Evolutionary conservation across 2,113 vertebrate species (phyloP).

Genomic region (Bostrychus sinensis): DNA sequence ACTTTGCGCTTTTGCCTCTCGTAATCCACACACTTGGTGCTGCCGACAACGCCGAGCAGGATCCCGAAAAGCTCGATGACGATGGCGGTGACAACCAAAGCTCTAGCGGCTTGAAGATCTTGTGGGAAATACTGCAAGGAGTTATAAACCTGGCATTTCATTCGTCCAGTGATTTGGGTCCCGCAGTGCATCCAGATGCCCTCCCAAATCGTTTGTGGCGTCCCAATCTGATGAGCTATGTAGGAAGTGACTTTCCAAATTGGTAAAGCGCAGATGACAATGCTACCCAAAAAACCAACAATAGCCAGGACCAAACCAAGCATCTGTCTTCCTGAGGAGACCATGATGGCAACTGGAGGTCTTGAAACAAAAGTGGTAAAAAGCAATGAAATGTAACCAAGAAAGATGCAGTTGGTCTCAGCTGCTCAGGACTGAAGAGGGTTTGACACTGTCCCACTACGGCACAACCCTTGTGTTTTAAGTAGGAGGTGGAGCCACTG

Average conservation of each 20-base stretch:
- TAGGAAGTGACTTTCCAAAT: conserved; percentile 88
- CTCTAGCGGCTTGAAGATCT: conserved; percentile 77
- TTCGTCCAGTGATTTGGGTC: conserved; percentile 80
- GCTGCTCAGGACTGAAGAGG: background rate
- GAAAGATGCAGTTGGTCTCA: background rate
- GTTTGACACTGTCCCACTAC: background rate
- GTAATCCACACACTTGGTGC: conserved; percentile 74
- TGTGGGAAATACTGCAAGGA: conserved; percentile 78
- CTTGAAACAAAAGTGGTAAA: background rate
- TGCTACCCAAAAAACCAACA: conserved; percentile 84
- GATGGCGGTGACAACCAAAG: conserved; percentile 74
- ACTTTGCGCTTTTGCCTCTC: conserved; percentile 66
- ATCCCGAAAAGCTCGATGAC: conserved; percentile 64
- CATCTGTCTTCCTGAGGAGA: conserved; percentile 79
- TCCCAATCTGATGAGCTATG: conserved; percentile 88
- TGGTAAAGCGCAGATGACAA: conserved; percentile 85
- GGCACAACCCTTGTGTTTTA: background rate
- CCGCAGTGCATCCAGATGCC: conserved; percentile 84
- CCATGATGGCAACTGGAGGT: conserved; percentile 50
- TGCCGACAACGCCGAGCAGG: conserved; percentile 60
- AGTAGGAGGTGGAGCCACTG: conserved; percentile 43
- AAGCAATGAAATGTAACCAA: no score
- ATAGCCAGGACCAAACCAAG: conserved; percentile 79
- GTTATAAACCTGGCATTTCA: conserved; percentile 84
- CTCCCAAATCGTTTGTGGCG: conserved; percentile 83